These are phyloP conservation scores for Scaptomyza pallida DNA, from an alignment of 1,140 invertebrate species.

Conservation along the genomic window DNA sequence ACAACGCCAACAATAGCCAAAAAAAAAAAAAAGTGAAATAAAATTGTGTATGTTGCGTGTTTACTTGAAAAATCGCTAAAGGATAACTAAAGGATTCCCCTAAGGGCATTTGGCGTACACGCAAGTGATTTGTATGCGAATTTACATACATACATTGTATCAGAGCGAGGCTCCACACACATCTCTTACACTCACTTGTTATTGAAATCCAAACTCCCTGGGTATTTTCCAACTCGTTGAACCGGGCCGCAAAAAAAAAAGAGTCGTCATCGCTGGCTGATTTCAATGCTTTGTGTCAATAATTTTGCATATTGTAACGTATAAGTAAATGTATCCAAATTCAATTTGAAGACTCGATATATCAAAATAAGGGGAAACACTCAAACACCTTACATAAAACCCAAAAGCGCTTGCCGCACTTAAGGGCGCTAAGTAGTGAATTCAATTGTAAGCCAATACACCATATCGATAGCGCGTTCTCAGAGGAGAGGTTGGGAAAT, in stretches of 20 bases:
- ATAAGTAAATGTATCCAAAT: slow-evolving; percentile 72
- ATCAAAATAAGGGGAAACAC: neutral
- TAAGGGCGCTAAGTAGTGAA: slow-evolving; percentile 50
- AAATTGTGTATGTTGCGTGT: slow-evolving; percentile 58
- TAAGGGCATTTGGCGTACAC: slow-evolving; percentile 70
- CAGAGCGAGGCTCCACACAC: slow-evolving; percentile 17
- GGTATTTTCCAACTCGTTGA: slow-evolving; percentile 78
- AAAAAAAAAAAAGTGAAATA: slow-evolving; percentile 44
- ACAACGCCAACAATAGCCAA: slow-evolving; percentile 4
- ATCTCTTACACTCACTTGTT: neutral
- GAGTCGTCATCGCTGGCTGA: slow-evolving; percentile 11
- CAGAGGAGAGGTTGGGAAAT: neutral
- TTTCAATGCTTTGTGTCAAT: slow-evolving; percentile 58
- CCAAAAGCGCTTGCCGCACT: neutral
- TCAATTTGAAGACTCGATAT: slow-evolving; percentile 57
- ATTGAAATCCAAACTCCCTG: slow-evolving; percentile 47
- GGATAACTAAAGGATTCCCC: slow-evolving; percentile 79
- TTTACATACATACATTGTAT: slow-evolving; percentile 81
- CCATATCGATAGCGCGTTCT: slow-evolving; percentile 9
- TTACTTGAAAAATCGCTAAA: slow-evolving; percentile 82
- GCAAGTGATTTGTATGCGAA: slow-evolving; percentile 78
- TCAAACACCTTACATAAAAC: neutral
- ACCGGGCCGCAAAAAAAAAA: slow-evolving; percentile 27
- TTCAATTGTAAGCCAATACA: slow-evolving; percentile 64
- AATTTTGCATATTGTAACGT: slow-evolving; percentile 72